Conservation (phyloP, 64 coral and sea anemone genomes). For the Pachyseris speciosa region DNA sequence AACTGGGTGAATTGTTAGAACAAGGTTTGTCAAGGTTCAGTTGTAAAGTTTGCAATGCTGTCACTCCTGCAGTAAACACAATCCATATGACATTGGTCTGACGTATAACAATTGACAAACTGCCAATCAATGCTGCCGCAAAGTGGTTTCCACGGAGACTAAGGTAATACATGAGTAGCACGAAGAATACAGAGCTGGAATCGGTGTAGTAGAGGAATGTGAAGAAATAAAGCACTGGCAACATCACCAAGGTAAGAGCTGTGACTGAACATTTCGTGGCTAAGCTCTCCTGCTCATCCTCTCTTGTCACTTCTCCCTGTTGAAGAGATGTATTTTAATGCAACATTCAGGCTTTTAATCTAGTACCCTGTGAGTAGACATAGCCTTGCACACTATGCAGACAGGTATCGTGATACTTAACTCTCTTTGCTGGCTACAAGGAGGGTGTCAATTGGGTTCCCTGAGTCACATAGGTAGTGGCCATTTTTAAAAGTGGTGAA, state of each 20-base stretch:
- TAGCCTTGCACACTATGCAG: no score
- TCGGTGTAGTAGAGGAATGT: conserved; percentile 99
- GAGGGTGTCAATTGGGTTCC: no score
- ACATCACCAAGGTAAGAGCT: conserved; percentile 52
- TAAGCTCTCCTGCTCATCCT: not conserved
- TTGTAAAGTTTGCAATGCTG: conserved; percentile 54
- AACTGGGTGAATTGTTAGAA: not conserved
- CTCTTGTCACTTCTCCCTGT: not conserved
- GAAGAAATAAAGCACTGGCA: conserved; percentile 91
- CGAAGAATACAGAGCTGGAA: conserved; percentile 86
- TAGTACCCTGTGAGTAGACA: no score
- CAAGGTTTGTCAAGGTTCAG: not conserved
- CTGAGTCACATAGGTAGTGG: no score
- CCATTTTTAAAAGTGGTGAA: no score
- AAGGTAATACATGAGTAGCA: conserved; percentile 89
- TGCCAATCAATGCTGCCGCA: conserved; percentile 63
- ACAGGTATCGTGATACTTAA: no score
- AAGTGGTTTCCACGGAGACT: conserved; percentile 69
- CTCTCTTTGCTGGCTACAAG: no score
- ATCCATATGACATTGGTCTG: conserved; percentile 95
- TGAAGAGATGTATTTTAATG: not conserved
- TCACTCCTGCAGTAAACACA: conserved; percentile 77
- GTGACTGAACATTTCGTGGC: conserved; percentile 54
- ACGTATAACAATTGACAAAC: conserved; percentile 63
- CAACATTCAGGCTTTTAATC: no score